Percentiles rank a stretch among this genome's conserved stretches.
phyloP scores from a whole-genome alignment of 2,113 vertebrate species.

The Cygnus atratus region DNA sequence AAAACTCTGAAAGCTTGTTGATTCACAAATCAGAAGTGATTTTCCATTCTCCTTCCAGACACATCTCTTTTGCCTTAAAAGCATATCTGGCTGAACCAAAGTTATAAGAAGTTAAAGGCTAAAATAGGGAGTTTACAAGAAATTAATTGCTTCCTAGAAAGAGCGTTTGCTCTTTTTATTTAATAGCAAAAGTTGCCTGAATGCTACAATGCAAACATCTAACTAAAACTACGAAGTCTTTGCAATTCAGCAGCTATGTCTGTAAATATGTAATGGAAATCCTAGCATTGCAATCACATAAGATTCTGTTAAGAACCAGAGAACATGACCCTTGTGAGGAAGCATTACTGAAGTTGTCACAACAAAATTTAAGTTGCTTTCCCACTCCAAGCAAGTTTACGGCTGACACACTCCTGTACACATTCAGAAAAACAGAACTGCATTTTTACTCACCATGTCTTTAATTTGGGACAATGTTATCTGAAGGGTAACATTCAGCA shows the following conservation, averaged over 20 bases:
- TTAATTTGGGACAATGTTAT: slow-evolving; percentile 98
- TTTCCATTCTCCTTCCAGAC: not conserved
- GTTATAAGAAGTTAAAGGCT: not conserved
- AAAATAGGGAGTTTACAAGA: not conserved
- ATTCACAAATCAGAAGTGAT: not conserved
- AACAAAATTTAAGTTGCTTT: not conserved
- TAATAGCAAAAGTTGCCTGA: not conserved
- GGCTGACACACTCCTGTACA: not conserved
- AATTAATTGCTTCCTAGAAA: not conserved
- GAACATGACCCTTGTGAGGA: not conserved
- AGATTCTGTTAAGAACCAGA: not conserved
- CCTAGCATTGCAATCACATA: not conserved
- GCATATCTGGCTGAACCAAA: not conserved
- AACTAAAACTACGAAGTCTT: not conserved
- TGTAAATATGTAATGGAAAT: not conserved
- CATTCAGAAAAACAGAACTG: not conserved
- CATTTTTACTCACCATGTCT: slow-evolving; percentile 88
- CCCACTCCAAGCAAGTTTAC: not conserved
- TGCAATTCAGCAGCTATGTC: not conserved
- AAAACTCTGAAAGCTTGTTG: not conserved
- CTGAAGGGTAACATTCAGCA: slow-evolving; percentile 94
- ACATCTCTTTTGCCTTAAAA: not conserved
- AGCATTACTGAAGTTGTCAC: not conserved
- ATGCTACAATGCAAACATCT: not conserved
- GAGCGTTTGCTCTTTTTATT: not conserved